Evolutionary conservation across 2,888 invertebrate genomes (phyloP).

Genomic region (Hirtodrosophila cameraria): DNA sequence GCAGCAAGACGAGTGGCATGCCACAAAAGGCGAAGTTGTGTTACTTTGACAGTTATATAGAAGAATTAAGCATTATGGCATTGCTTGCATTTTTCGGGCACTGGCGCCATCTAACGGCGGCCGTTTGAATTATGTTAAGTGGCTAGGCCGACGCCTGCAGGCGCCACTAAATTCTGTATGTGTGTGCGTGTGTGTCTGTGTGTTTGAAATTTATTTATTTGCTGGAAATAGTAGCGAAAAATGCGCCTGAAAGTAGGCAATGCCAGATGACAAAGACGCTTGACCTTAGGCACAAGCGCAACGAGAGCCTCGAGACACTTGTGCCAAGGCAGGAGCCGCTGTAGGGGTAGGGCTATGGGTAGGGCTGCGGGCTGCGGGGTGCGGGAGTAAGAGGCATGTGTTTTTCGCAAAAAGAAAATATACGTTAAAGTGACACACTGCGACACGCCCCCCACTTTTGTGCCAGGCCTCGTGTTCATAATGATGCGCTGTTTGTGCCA

Average conservation of each 20-base stretch:
- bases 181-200: slow-evolving; percentile 8
- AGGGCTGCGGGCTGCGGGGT: neutral
- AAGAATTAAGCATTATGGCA: slow-evolving; percentile 11
- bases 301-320: slow-evolving; percentile 59
- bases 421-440: slow-evolving; percentile 63
- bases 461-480: slow-evolving; percentile 52
- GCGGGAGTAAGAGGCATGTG: too few species aligned
- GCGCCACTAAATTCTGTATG: slow-evolving; percentile 30
- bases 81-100: slow-evolving; percentile 27
- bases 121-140: slow-evolving; percentile 71
- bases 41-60: slow-evolving; percentile 19
- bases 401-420: slow-evolving; percentile 17
- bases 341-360: neutral
- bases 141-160: slow-evolving; percentile 52
- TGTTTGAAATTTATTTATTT: slow-evolving; percentile 61
- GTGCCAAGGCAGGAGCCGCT: slow-evolving; percentile 15
- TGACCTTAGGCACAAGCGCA: slow-evolving; percentile 64
- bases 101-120: slow-evolving; percentile 54
- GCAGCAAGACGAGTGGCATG: neutral
- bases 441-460: slow-evolving; percentile 49
- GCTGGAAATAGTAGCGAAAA: slow-evolving; percentile 40
- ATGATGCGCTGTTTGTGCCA: slow-evolving; percentile 59
- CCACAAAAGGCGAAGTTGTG: slow-evolving; percentile 6
- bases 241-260: slow-evolving; percentile 59
- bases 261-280: slow-evolving; percentile 68